phyloP scores from a whole-genome alignment of 2,797 vertebrate species.

The Hephaestus fuliginosus region DNA sequence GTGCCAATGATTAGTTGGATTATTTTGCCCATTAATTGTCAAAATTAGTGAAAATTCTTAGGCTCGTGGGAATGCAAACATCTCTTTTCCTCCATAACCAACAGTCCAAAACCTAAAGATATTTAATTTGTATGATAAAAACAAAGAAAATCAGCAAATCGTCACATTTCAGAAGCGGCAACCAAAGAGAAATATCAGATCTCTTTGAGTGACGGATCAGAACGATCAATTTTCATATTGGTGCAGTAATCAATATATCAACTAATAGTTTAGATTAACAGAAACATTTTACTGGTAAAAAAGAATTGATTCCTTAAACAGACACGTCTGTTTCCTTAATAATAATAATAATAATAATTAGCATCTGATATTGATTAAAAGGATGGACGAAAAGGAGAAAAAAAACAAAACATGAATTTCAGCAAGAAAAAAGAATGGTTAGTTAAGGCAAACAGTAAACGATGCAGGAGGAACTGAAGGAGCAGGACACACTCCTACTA shows the following conservation, averaged over 20 bases:
- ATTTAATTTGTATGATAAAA: background rate
- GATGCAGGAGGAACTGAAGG: background rate
- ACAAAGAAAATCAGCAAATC: background rate
- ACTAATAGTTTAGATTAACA: background rate
- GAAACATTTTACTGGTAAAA: background rate
- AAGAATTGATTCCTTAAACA: conserved; percentile 2
- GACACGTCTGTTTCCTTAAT: background rate
- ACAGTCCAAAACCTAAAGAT: background rate
- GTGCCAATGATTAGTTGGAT: background rate
- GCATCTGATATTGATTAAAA: no score
- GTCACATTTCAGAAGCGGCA: background rate
- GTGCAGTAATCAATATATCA: background rate
- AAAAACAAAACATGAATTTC: conserved; percentile 2
- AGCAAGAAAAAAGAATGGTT: background rate
- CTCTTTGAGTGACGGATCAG: background rate
- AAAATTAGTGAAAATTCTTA: background rate
- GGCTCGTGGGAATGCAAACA: background rate
- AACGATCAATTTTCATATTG: background rate
- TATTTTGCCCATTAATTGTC: background rate
- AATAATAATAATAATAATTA: no score
- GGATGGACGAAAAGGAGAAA: background rate
- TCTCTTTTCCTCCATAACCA: background rate
- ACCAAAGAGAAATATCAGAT: background rate
- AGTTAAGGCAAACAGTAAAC: background rate
- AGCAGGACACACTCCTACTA: background rate